Percentiles rank a stretch among this genome's conserved stretches.
phyloP scores from a whole-genome alignment of 2,888 invertebrate genomes.

The Eudemis profundana region DNA sequence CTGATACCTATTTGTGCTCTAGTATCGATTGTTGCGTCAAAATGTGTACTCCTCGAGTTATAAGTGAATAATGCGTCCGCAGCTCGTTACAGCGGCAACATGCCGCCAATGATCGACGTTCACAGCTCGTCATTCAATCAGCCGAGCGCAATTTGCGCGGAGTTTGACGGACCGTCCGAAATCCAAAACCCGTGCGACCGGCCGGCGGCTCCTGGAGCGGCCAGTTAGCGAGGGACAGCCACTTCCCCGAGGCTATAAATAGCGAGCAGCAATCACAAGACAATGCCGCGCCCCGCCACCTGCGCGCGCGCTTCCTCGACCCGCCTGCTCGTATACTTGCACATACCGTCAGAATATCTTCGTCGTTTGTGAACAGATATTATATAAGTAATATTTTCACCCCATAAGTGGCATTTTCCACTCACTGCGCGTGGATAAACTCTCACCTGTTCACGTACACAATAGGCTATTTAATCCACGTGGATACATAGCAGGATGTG shows the following conservation, averaged over 20 bases:
- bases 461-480: too few species aligned
- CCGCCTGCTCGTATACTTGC: too few species aligned
- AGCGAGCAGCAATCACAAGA: constrained; percentile 24
- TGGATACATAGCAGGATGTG: too few species aligned
- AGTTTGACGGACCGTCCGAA: constrained; percentile 27
- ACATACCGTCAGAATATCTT: too few species aligned
- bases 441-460: too few species aligned
- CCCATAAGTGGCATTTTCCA: too few species aligned
- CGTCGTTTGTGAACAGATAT: too few species aligned
- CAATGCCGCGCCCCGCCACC: constrained; percentile 7
- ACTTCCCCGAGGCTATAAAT: constrained; percentile 29
- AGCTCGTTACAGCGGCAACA: constrained; percentile 4
- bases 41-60: not conserved
- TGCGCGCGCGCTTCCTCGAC: not conserved
- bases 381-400: too few species aligned
- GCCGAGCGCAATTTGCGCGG: constrained; percentile 22
- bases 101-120: not conserved
- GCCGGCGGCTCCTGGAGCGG: not conserved
- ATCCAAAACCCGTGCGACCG: constrained; percentile 40
- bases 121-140: constrained; percentile 34
- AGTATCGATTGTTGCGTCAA: not conserved
- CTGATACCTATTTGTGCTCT: not conserved
- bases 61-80: constrained; percentile 32
- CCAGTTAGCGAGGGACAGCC: constrained; percentile 18
- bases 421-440: too few species aligned